Evolutionary conservation across 1,140 invertebrate species (phyloP).

Genomic region (Cydia strobilella): DNA sequence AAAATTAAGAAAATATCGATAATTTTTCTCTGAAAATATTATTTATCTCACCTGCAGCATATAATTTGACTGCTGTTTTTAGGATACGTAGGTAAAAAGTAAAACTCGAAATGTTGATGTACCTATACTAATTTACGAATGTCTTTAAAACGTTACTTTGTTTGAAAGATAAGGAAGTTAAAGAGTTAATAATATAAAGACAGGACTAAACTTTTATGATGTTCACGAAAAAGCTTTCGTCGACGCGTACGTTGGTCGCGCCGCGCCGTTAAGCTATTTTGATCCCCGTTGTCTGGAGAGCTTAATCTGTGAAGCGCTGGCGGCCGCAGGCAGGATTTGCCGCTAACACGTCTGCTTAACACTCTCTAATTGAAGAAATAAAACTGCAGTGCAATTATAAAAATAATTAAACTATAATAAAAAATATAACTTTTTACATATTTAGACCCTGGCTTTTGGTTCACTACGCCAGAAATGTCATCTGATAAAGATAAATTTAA

Average conservation of each 20-base stretch:
- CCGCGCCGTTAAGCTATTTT: slow-evolving; percentile 5
- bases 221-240: not conserved
- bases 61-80: not conserved
- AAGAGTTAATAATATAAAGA: not conserved
- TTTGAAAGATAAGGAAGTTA: not conserved
- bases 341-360: not conserved
- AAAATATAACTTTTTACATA: too few relatives aligned
- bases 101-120: too few relatives aligned
- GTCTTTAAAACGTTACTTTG: not conserved
- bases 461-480: too few relatives aligned
- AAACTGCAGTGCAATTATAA: not conserved
- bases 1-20: too few relatives aligned
- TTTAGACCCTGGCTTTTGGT: too few relatives aligned
- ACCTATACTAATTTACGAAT: too few relatives aligned
- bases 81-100: too few relatives aligned
- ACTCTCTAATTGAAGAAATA: not conserved
- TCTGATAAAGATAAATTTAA: too few relatives aligned
- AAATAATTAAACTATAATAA: not conserved
- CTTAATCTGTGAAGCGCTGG: slow-evolving; percentile 12
- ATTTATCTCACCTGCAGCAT: too few relatives aligned
- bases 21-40: too few relatives aligned
- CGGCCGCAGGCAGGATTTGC: not conserved
- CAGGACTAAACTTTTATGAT: not conserved
- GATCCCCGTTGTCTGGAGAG: not conserved
- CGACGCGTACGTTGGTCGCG: not conserved